Evolutionary conservation across 2,797 vertebrate species (phyloP).

Genomic region (Pterois miles): DNA sequence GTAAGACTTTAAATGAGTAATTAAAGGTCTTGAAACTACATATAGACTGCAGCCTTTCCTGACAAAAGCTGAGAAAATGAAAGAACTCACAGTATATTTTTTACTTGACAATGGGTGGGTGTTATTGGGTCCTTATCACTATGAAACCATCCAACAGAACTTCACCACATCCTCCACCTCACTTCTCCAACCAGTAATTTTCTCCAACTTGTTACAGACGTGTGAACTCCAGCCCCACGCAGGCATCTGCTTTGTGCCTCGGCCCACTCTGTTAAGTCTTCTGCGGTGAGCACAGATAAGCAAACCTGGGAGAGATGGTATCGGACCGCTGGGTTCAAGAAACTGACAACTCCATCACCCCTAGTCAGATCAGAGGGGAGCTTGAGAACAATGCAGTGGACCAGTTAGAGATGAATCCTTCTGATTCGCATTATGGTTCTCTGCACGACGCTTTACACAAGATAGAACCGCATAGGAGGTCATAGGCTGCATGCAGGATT

Average conservation of each 20-base stretch:
- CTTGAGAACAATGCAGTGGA: conserved; percentile 30
- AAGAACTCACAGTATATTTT: background rate
- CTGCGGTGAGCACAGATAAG: conserved; percentile 53
- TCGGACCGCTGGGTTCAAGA: conserved; percentile 44
- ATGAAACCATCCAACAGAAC: background rate
- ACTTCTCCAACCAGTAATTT: conserved; percentile 8
- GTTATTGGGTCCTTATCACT: background rate
- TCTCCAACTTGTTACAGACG: conserved; percentile 1
- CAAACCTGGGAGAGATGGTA: conserved; percentile 47
- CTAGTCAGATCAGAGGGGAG: conserved; percentile 27
- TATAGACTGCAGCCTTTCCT: background rate
- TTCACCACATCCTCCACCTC: background rate
- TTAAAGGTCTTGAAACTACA: background rate
- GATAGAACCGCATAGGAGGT: background rate
- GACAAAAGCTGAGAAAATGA: background rate
- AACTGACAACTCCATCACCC: conserved; percentile 58
- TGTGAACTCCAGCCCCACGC: conserved; percentile 4
- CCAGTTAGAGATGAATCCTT: conserved; percentile 28
- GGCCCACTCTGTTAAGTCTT: conserved; percentile 36
- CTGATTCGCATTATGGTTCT: conserved; percentile 21
- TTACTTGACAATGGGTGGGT: conserved; percentile 9
- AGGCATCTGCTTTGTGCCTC: conserved; percentile 12
- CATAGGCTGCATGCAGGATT: background rate
- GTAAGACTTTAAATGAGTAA: background rate
- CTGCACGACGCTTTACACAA: conserved; percentile 5